A percentile compares a stretch with the other conserved stretches of the same genome.
These are phyloP conservation scores for Globodera rostochiensis DNA, from an alignment of 1,140 invertebrate genomes.

Conservation along the genomic window DNA sequence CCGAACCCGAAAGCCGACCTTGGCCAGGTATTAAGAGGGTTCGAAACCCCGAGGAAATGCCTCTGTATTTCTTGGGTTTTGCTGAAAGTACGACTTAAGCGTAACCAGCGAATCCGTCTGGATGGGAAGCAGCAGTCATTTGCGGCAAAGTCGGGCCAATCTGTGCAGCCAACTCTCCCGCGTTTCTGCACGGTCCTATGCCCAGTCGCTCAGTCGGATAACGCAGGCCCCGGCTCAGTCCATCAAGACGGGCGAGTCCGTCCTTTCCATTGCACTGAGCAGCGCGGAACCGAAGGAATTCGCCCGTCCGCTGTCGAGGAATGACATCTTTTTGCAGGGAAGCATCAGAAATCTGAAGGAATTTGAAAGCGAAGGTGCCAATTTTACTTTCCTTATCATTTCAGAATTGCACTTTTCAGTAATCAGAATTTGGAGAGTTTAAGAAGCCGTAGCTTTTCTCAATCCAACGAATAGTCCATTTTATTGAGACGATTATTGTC, in stretches of 20 bases:
- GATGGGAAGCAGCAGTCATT: slow-evolving; percentile 32
- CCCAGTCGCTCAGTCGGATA: slow-evolving; percentile 61
- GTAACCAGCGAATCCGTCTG: slow-evolving; percentile 53
- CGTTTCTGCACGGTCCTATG: slow-evolving; percentile 59
- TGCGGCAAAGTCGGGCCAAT: slow-evolving; percentile 49
- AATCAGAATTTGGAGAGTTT: not conserved
- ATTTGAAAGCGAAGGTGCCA: slow-evolving; percentile 58
- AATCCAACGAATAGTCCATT: too few species aligned
- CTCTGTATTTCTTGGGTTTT: slow-evolving; percentile 20
- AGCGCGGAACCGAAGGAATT: slow-evolving; percentile 64
- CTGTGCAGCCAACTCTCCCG: slow-evolving; percentile 52
- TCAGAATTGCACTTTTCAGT: slow-evolving; percentile 4
- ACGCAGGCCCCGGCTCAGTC: slow-evolving; percentile 47
- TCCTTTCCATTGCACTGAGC: slow-evolving; percentile 56
- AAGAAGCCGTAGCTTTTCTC: too few species aligned
- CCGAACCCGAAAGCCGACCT: slow-evolving; percentile 50
- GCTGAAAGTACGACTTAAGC: slow-evolving; percentile 35
- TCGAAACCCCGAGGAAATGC: not conserved
- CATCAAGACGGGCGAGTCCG: slow-evolving; percentile 50
- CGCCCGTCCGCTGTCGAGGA: slow-evolving; percentile 52
- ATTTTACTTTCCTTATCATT: not conserved
- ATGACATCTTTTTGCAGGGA: slow-evolving; percentile 63
- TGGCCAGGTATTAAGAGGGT: slow-evolving; percentile 44
- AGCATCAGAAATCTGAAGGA: slow-evolving; percentile 63
- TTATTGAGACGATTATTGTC: too few species aligned